Evolutionary conservation across 2,113 vertebrate genomes (phyloP), one percentile per base, ranked within the genome.

Genomic region (Peromyscus polionotus): DNA sequence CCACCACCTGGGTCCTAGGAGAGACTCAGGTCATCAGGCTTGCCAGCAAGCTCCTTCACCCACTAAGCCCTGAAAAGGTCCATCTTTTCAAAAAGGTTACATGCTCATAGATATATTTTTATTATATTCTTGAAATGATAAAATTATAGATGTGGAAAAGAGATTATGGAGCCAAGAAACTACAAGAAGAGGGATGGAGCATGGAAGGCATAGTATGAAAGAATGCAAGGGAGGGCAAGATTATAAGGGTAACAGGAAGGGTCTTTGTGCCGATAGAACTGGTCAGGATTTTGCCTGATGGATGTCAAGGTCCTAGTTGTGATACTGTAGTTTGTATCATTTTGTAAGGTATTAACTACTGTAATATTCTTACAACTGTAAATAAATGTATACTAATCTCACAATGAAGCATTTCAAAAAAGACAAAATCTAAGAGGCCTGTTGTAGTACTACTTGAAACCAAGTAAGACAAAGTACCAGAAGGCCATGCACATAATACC

Each of bases 91-190:
- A 86, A 91, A 96, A 95, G 72, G 31, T 5, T 67, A 79, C 13
- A 79, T 22, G 33, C 61, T 85, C 75, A 87, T 36, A 26, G 39
- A 57, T 92, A 90, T 24, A 51, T 51, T 19, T 77, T 77, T 48
- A 61, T 36, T 88, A 73, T 73, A 90, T 24, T 76, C 75, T 80
- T 92, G n/a, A 95, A 68, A 88, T 90, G 45, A 45, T 33, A 93
- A 72, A 79, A 12, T 42, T 75, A 88, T 6, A 93, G 48, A 51
- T 48, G 59, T 5, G 2, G 36, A 84, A 16, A 91, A 67, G 0
- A 90, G 42, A 68, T 48, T 33, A 63, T 10, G 0, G 12, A 87
- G n/a, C 31, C 80, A 88, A 68, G 54, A 89, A 86, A 33, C 73
- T 79, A 81, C 59, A 89, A 14, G 51, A 91, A 39, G 85, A 48